These are phyloP conservation scores for Montipora foliosa DNA, from an alignment of 64 coral and sea anemone genomes.

Conservation along the genomic window DNA sequence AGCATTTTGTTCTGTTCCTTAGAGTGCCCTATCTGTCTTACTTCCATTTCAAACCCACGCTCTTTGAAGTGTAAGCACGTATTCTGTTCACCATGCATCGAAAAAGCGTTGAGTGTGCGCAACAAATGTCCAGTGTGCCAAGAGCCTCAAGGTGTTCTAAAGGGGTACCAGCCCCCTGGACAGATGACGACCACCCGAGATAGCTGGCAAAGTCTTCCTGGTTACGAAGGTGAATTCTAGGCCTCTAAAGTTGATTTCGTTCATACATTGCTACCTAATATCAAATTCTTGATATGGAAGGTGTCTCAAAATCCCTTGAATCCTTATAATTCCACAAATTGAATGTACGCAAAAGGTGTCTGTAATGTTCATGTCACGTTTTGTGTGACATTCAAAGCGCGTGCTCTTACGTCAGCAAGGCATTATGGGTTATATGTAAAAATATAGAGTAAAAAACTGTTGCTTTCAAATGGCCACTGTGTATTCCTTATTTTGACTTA, in stretches of 20 bases:
- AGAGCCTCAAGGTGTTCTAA: conserved; percentile 2
- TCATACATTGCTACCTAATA: too few species aligned
- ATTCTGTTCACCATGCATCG: conserved; percentile 78
- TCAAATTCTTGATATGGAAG: too few species aligned
- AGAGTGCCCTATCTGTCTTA: conserved; percentile 65
- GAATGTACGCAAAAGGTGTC: too few species aligned
- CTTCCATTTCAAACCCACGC: conserved; percentile 12
- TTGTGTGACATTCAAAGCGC: too few species aligned
- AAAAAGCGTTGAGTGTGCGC: conserved; percentile 38
- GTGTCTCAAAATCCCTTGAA: too few species aligned
- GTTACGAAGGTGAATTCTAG: conserved; percentile 29
- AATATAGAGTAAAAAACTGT: too few species aligned
- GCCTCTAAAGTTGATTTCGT: neutral
- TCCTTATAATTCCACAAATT: too few species aligned
- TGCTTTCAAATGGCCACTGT: too few species aligned
- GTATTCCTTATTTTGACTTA: too few species aligned
- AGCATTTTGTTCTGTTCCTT: neutral
- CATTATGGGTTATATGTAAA: too few species aligned
- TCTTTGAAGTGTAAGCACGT: conserved; percentile 76
- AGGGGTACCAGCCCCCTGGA: conserved; percentile 77
- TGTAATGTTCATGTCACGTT: too few species aligned
- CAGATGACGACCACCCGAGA: conserved; percentile 27
- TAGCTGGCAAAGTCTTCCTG: conserved; percentile 40
- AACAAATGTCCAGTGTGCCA: conserved; percentile 20
- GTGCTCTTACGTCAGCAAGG: too few species aligned